Evolutionary conservation across 2,113 vertebrate genomes (phyloP).

Genomic region (Dasyprocta punctata): DNA sequence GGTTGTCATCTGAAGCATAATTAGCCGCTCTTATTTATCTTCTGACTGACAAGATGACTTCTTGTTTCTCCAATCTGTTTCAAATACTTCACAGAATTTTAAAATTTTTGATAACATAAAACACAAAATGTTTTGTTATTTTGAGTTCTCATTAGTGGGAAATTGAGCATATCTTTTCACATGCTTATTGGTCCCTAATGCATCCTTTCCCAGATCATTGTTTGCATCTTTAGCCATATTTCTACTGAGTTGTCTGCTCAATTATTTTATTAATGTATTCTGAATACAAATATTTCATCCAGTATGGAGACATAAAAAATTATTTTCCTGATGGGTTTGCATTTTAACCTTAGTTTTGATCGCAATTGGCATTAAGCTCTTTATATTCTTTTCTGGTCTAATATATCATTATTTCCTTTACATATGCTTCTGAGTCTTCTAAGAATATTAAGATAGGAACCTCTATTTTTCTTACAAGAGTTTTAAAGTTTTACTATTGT

Average conservation of each 20-base stretch:
- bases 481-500: not conserved
- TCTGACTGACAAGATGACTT: not conserved
- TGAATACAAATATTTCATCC: not conserved
- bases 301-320: not conserved
- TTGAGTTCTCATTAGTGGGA: not conserved
- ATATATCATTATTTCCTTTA: constrained; percentile 19
- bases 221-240: not conserved
- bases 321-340: not conserved
- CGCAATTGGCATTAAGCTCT: not conserved
- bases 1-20: not conserved
- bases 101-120: not conserved
- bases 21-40: not conserved
- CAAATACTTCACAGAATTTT: not conserved
- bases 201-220: not conserved
- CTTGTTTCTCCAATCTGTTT: not conserved
- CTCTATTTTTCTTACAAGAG: not conserved
- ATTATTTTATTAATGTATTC: not conserved
- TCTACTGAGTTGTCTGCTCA: not conserved
- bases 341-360: constrained; percentile 36
- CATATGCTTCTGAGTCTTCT: not conserved
- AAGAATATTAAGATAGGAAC: not conserved
- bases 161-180: not conserved
- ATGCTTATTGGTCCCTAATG: not conserved
- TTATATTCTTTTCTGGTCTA: not conserved
- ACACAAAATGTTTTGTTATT: not conserved